Conservation (phyloP, 2,888 invertebrate species). For the Ptilodon capucinus region DNA sequence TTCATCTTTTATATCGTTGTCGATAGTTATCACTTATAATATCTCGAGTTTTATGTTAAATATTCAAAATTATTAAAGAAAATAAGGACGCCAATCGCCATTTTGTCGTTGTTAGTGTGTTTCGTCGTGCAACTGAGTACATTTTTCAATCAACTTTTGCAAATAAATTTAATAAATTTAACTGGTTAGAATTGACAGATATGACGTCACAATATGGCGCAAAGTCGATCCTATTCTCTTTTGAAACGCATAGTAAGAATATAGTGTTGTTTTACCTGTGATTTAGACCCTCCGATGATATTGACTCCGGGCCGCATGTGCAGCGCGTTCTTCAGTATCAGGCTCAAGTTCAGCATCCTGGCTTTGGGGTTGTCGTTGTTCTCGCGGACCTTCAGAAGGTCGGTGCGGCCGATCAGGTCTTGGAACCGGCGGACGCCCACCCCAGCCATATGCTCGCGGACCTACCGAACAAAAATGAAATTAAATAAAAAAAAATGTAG, state of each 20-base stretch:
- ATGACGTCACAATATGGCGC: too few relatives aligned
- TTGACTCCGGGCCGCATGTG: conserved; percentile 95
- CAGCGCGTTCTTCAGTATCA: conserved; percentile 94
- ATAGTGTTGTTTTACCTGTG: conserved; percentile 77
- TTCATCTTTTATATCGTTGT: too few relatives aligned
- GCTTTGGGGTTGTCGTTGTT: conserved; percentile 90
- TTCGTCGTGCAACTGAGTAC: too few relatives aligned
- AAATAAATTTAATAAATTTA: too few relatives aligned
- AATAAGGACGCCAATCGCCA: too few relatives aligned
- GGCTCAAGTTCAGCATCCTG: conserved; percentile 90
- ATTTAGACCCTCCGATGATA: conserved; percentile 93
- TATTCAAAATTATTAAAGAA: too few relatives aligned
- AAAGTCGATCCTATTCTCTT: too few relatives aligned
- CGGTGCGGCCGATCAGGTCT: conserved; percentile 96
- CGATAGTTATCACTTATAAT: too few relatives aligned
- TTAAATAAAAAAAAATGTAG: not conserved
- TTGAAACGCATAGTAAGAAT: not conserved
- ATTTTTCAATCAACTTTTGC: too few relatives aligned
- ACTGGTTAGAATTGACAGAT: too few relatives aligned
- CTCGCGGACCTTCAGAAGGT: conserved; percentile 90
- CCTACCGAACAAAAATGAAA: conserved; percentile 71
- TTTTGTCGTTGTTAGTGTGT: too few relatives aligned
- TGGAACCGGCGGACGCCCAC: conserved; percentile 94
- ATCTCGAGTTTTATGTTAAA: too few relatives aligned
- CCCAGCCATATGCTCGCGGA: conserved; percentile 94